Conservation (phyloP, 1,140 invertebrate genomes). For the Apis cerana region DNA sequence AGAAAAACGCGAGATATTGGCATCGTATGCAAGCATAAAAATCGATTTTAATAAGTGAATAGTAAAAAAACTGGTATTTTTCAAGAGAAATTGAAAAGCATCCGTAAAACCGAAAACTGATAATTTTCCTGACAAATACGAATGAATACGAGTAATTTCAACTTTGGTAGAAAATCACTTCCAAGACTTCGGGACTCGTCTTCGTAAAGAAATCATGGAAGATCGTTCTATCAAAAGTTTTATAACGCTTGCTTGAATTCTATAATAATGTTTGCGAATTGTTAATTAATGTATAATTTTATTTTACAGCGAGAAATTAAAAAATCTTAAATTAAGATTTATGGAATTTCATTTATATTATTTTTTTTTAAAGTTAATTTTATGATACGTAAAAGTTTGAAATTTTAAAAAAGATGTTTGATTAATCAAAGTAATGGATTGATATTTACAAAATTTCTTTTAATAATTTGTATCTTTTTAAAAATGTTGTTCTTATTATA, state of each 20-base stretch:
- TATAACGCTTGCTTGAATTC: not conserved
- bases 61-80: slow-evolving; percentile 24
- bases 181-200: not conserved
- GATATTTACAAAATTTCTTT: no score
- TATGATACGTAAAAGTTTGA: no score
- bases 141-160: slow-evolving; percentile 6
- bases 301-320: not conserved
- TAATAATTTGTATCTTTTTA: no score
- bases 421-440: no score
- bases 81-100: slow-evolving; percentile 10
- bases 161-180: not conserved
- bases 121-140: not conserved
- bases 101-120: not conserved
- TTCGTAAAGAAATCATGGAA: not conserved
- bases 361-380: no score
- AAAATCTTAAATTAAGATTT: not conserved
- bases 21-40: slow-evolving; percentile 2
- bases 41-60: slow-evolving; percentile 36
- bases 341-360: not conserved
- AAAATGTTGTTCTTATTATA: no score
- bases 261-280: not conserved
- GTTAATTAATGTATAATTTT: not conserved
- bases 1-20: not conserved
- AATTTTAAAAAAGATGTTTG: no score
- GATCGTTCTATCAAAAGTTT: not conserved